A percentile compares a stretch with the other conserved stretches of the same genome.
These are phyloP conservation scores for Bombycilla garrulus DNA, from an alignment of 2,113 vertebrate genomes.

Conservation along the genomic window DNA sequence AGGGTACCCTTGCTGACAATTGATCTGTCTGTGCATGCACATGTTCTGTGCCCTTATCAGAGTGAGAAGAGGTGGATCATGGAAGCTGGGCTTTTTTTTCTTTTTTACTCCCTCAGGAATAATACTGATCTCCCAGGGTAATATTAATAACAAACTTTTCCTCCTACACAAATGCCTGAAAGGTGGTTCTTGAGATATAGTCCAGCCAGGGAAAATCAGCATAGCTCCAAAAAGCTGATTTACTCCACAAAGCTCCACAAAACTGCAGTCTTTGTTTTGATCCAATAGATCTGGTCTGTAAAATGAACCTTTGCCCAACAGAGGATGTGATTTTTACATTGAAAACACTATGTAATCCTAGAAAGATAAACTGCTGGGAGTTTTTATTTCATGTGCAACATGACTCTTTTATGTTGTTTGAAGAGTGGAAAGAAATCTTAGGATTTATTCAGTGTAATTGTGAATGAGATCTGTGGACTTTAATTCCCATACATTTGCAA, in stretches of 20 bases:
- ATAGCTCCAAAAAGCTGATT: neutral
- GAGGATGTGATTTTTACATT: slow-evolving; percentile 8
- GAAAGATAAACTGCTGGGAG: neutral
- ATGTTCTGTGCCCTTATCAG: neutral
- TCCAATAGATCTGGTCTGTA: neutral
- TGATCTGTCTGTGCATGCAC: neutral
- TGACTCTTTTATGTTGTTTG: neutral
- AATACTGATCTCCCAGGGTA: neutral
- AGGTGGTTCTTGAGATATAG: slow-evolving; percentile 8
- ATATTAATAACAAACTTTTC: neutral
- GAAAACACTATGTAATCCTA: slow-evolving; percentile 1
- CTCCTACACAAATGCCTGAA: neutral
- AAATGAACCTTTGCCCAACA: neutral
- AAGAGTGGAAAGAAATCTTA: neutral
- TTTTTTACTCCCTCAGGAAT: neutral
- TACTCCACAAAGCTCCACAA: neutral
- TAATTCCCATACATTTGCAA: neutral
- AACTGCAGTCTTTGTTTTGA: slow-evolving; percentile 16
- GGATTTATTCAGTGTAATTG: neutral
- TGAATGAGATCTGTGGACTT: neutral
- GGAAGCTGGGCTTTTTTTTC: neutral
- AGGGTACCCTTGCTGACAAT: neutral
- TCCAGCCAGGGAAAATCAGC: neutral
- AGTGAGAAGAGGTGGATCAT: neutral
- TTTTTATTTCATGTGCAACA: neutral